These are phyloP conservation scores for Chloroceryle inda DNA, from an alignment of 2,797 vertebrate genomes.

Conservation along the genomic window DNA sequence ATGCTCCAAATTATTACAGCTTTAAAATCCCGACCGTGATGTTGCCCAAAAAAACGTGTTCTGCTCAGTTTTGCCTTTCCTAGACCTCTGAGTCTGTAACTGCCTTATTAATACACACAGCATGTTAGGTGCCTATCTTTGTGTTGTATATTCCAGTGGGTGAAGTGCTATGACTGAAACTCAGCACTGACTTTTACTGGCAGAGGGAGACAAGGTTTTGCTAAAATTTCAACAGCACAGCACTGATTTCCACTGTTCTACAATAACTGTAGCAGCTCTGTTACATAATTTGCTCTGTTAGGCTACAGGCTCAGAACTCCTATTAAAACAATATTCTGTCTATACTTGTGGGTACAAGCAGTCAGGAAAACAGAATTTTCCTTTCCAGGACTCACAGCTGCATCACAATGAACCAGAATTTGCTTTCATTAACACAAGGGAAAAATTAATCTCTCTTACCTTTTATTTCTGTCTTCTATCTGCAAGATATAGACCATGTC, in stretches of 20 bases:
- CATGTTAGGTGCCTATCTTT: background rate
- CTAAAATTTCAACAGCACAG: background rate
- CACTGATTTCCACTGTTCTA: background rate
- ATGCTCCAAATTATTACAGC: background rate
- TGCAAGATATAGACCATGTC: slow-evolving; percentile 92
- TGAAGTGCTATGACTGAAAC: background rate
- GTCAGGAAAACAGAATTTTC: background rate
- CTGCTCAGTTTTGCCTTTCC: background rate
- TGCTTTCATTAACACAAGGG: background rate
- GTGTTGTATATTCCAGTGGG: background rate
- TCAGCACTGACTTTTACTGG: background rate
- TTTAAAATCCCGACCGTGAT: background rate
- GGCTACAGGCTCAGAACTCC: background rate
- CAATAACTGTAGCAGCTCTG: background rate
- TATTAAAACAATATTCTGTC: background rate
- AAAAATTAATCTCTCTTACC: slow-evolving; percentile 76
- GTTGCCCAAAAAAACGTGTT: background rate
- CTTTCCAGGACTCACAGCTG: background rate
- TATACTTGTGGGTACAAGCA: background rate
- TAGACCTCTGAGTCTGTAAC: background rate
- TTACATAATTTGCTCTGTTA: background rate
- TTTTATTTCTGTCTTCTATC: slow-evolving; percentile 95
- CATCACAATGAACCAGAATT: background rate
- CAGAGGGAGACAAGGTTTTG: background rate
- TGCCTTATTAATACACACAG: background rate